These are phyloP conservation scores for Rhinogobio ventralis DNA, from an alignment of 2,797 vertebrate genomes.

Conservation along the genomic window DNA sequence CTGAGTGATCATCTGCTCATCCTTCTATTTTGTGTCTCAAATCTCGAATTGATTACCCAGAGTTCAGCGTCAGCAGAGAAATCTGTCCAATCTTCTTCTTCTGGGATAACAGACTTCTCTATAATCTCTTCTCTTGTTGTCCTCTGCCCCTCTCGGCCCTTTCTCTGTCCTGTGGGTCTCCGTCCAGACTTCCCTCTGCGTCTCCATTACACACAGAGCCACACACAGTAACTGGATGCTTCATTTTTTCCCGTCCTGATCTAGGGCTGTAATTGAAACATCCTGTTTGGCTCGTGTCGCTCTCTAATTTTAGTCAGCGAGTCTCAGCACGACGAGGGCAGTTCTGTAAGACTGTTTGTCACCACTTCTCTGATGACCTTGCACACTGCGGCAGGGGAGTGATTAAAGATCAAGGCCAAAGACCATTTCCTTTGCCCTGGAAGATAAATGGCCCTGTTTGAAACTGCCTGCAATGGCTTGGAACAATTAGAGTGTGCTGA, in stretches of 20 bases:
- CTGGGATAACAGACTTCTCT: background rate
- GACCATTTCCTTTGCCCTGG: constrained; percentile 76
- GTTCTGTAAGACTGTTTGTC: constrained; percentile 64
- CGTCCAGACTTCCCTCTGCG: background rate
- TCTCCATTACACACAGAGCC: constrained; percentile 33
- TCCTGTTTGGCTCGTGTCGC: constrained; percentile 38
- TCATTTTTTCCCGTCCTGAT: constrained; percentile 30
- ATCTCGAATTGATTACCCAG: background rate
- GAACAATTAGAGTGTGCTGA: constrained; percentile 79
- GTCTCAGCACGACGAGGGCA: background rate
- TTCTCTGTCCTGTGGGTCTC: background rate
- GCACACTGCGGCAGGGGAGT: constrained; percentile 74
- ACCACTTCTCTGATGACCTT: constrained; percentile 77
- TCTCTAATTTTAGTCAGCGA: constrained; percentile 51
- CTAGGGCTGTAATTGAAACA: constrained; percentile 53
- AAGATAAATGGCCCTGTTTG: constrained; percentile 81
- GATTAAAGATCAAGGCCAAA: constrained; percentile 80
- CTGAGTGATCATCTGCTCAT: background rate
- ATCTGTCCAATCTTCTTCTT: background rate
- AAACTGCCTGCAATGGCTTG: constrained; percentile 75
- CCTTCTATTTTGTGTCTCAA: background rate
- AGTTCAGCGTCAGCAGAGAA: constrained; percentile 16
- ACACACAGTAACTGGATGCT: constrained; percentile 39
- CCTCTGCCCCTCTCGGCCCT: background rate
- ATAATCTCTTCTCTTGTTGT: constrained; percentile 19